Evolutionary conservation across 1,140 invertebrate species (phyloP), one percentile per base, ranked within the genome.

Genomic region (Drosophila suzukii): DNA sequence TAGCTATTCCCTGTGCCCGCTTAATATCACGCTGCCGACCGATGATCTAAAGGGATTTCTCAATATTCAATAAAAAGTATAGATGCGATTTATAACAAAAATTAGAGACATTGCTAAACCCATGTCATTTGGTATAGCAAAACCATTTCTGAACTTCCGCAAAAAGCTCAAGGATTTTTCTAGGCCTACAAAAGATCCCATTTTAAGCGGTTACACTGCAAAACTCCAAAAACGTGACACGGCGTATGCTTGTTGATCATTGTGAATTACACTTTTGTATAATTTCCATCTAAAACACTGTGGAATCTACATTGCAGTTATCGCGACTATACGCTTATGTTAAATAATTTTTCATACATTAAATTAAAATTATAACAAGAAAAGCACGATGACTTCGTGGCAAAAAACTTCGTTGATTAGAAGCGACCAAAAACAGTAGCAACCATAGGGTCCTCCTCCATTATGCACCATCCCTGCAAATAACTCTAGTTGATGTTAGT

Each of bases 311-410:
- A 76, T 68, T 75, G 74, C 50, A 50, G 44, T 57, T 61, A 30
- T 39, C 12, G 56, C 56, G 63, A 68, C 49, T 54, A 41, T 58
- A 50, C 36, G 47, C 53, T 53, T 54, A 47, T n/a, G 34, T 58
- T 30, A 46, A 59, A 59, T 59, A 11, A 67, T 20, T 20, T 20
- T 20, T 2, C 62, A 68, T 56, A 57, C 44, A 76, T 53, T 71
- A 76, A 38, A 86, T 68, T 79, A 74, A 80, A 82, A 88, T 86
- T 66, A 82, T 72, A 79, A 77, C 75, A 77, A 76, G 63, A 76
- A 83, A 74, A 88, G 71, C 60, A 49, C 57, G 51, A 43, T 81
- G 47, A 61, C 43, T 63, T 43, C 36, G 30, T 66, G 51, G 34
- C 43, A 58, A 65, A 53, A 36, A 68, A 59, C 46, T 30, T 54